Percentiles rank a stretch among this genome's conserved stretches.
These are phyloP conservation scores for Pocota personata DNA, from an alignment of 2,888 invertebrate genomes.

Conservation along the genomic window DNA sequence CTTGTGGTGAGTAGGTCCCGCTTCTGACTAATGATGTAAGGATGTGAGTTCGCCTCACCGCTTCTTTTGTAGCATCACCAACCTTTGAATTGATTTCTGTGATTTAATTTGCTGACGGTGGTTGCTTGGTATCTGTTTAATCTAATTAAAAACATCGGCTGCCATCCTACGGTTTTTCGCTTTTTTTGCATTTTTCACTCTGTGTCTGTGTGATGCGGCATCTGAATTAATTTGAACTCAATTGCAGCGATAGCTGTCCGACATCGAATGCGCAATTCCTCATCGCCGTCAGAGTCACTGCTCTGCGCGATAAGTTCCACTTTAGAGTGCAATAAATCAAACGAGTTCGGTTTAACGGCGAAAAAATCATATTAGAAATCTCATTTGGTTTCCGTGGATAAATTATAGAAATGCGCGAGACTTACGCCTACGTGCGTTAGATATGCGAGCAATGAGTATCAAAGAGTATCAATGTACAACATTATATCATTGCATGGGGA, in stretches of 20 bases:
- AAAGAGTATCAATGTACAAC: not conserved
- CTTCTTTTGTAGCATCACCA: constrained; percentile 24
- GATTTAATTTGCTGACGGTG: constrained; percentile 40
- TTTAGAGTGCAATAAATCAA: constrained; percentile 35
- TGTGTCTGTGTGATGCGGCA: not conserved
- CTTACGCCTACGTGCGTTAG: constrained; percentile 34
- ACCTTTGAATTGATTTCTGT: constrained; percentile 51
- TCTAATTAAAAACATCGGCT: constrained; percentile 41
- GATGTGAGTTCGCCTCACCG: not conserved
- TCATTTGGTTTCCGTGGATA: constrained; percentile 41
- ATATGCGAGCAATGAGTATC: not conserved
- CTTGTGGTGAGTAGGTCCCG: constrained; percentile 1
- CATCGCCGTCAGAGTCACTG: constrained; percentile 13
- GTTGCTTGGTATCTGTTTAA: constrained; percentile 47
- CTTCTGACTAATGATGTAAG: constrained; percentile 41
- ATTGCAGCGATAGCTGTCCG: not conserved
- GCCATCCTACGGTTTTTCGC: not conserved
- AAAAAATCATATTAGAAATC: constrained; percentile 47
- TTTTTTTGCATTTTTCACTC: not conserved
- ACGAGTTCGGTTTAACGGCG: constrained; percentile 20
- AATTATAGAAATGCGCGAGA: constrained; percentile 11
- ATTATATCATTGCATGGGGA: not conserved
- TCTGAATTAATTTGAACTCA: constrained; percentile 30
- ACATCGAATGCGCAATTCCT: constrained; percentile 21
- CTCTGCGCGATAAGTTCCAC: constrained; percentile 28